These are phyloP conservation scores for Brevimyrus niger DNA, from an alignment of 2,113 vertebrate genomes.

Conservation along the genomic window DNA sequence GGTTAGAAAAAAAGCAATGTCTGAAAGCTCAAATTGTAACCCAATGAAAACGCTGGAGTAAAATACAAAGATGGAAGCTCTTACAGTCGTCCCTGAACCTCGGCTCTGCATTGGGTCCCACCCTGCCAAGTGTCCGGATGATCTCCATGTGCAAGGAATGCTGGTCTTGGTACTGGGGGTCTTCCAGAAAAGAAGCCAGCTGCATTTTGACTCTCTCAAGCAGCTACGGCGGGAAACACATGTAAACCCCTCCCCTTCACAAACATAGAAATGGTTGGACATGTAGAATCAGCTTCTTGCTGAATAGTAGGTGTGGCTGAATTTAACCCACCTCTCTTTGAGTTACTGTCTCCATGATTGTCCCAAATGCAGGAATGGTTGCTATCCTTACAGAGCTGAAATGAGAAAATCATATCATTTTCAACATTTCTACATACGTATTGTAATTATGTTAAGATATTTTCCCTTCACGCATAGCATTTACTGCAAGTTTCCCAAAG, in stretches of 20 bases:
- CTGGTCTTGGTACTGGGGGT: constrained; percentile 96
- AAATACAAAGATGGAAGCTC: constrained; percentile 36
- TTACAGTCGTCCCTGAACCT: constrained; percentile 96
- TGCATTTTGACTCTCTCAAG: constrained; percentile 98
- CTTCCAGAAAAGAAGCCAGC: constrained; percentile 92
- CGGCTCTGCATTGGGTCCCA: constrained; percentile 95
- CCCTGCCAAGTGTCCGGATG: constrained; percentile 92
- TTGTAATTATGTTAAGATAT: constrained; percentile 2
- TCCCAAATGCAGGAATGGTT: constrained; percentile 96
- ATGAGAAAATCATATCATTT: constrained; percentile 43
- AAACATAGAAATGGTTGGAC: not conserved
- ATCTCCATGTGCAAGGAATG: constrained; percentile 96
- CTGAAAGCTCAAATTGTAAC: not conserved
- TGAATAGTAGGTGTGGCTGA: not conserved
- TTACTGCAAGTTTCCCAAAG: constrained; percentile 19
- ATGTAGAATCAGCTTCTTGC: not conserved
- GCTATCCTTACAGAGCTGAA: constrained; percentile 95
- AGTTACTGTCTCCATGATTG: constrained; percentile 98
- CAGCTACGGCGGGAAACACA: constrained; percentile 60
- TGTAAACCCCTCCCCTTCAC: not conserved
- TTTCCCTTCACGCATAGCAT: constrained; percentile 13
- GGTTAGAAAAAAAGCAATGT: not conserved
- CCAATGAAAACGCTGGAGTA: not conserved
- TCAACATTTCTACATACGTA: not conserved
- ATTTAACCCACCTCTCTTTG: constrained; percentile 81